Base-by-base conservation (phyloP, 2,888 invertebrate species). In the Tribolium freemani region DNA sequence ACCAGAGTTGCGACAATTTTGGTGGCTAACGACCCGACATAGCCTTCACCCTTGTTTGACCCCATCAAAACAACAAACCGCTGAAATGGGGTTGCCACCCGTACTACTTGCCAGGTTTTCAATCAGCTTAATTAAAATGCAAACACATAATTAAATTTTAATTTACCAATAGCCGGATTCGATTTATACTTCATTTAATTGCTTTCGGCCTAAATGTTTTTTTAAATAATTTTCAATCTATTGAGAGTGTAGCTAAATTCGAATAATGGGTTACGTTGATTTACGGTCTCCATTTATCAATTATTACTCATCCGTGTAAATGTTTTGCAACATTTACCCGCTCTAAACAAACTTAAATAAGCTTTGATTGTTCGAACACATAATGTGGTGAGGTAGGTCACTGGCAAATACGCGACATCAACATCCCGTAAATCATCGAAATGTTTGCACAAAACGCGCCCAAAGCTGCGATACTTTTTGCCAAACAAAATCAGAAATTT, bases 321-420 rank as follows among this genome's bases (percentile, higher is more conserved):
- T 48, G 48, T 48, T 51, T 21, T 51, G 51, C 51, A 51, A 51
- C 51, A 51, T 51, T 51, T 51, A 20, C 10, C 13, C 5, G 51
- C 20, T 51, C 20, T 51, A 51, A 5, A 16, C 20, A 51, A 51
- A 51, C 20, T 51, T 20, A 20, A 13, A 51, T 51, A 20, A 20
- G 51, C 20, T 51, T 51, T 51, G n/a, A 51, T 20, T 6, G n/a
- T 20, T 20, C 20, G 51, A 20, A 51, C n/a, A 38, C 20, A 51
- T 51, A 51, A 20, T 20, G 51, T 20, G 13, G 20, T 20, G 51
- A 38, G 38, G 38, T 38, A 38, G 20, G 20, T 51, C 51, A 3
- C 20, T 51, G 20, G 51, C n/a, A 51, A 51, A 51, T 51, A 48
- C 5, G 10, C 13, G 13, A 48, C 10, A 48, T 13, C 45, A 45